Conservation (phyloP, 2,888 invertebrate species). For the Himalopsyche kuldschensis region DNA sequence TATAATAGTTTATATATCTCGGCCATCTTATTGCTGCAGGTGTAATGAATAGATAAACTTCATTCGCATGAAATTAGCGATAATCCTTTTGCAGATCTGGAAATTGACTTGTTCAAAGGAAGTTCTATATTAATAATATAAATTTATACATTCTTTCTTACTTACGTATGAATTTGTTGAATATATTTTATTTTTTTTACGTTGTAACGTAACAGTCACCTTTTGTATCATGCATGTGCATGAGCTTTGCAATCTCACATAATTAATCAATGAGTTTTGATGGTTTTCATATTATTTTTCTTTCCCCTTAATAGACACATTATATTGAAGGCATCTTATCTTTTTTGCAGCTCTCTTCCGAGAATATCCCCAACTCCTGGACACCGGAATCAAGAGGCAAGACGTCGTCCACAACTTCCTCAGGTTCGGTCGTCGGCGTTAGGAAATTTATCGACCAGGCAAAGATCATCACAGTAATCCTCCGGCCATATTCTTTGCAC, state of each 20-base stretch:
- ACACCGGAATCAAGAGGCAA: slow-evolving; percentile 79
- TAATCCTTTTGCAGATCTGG: not conserved
- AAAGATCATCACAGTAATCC: slow-evolving; percentile 6
- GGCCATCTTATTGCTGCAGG: too few relatives aligned
- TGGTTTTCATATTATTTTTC: not conserved
- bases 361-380: slow-evolving; percentile 58
- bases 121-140: too few relatives aligned
- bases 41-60: too few relatives aligned
- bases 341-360: slow-evolving; percentile 51
- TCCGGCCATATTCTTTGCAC: slow-evolving; percentile 11
- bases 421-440: slow-evolving; percentile 80
- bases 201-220: not conserved
- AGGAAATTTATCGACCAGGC: slow-evolving; percentile 3
- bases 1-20: too few relatives aligned
- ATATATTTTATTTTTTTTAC: not conserved
- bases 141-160: too few relatives aligned
- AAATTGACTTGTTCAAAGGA: too few relatives aligned
- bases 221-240: not conserved
- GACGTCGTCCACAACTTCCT: slow-evolving; percentile 90
- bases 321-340: too few relatives aligned
- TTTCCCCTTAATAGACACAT: not conserved
- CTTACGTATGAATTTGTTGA: too few relatives aligned
- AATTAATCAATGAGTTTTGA: not conserved
- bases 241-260: not conserved
- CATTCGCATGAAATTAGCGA: not conserved